These are phyloP conservation scores for Eupelmus urozonus DNA, from an alignment of 2,888 invertebrate genomes.

Conservation along the genomic window DNA sequence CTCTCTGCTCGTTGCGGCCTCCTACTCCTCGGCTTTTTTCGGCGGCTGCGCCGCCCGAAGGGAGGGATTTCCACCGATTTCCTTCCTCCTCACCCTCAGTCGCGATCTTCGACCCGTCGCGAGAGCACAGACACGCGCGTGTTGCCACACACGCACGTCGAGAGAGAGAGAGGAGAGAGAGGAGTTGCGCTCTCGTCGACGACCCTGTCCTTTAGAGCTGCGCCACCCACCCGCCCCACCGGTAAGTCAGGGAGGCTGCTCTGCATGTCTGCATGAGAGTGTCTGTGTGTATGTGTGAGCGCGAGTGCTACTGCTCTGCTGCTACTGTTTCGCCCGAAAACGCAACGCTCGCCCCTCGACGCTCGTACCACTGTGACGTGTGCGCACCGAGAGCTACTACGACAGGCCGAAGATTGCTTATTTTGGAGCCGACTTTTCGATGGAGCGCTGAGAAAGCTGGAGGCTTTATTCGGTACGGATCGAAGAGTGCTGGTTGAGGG, in stretches of 20 bases:
- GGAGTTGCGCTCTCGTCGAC: no score
- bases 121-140: no score
- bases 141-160: no score
- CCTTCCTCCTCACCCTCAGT: constrained; percentile 43
- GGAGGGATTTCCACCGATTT: constrained; percentile 28
- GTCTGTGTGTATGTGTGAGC: neutral
- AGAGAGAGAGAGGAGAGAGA: no score
- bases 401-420: no score
- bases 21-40: constrained; percentile 18
- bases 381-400: no score
- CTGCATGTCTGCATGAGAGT: neutral
- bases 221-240: neutral
- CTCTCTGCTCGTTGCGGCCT: neutral
- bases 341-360: no score
- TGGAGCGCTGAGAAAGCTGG: no score
- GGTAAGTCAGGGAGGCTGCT: constrained; percentile 24
- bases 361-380: no score
- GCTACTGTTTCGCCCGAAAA: constrained; percentile 18
- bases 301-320: neutral
- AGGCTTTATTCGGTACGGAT: neutral
- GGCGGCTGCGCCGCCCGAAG: constrained; percentile 19
- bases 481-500: neutral
- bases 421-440: no score
- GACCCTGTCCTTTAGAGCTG: neutral
- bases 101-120: constrained; percentile 55